These are phyloP conservation scores for Geopemphigus sp. DNA, from an alignment of 1,140 invertebrate genomes.

Conservation along the genomic window DNA sequence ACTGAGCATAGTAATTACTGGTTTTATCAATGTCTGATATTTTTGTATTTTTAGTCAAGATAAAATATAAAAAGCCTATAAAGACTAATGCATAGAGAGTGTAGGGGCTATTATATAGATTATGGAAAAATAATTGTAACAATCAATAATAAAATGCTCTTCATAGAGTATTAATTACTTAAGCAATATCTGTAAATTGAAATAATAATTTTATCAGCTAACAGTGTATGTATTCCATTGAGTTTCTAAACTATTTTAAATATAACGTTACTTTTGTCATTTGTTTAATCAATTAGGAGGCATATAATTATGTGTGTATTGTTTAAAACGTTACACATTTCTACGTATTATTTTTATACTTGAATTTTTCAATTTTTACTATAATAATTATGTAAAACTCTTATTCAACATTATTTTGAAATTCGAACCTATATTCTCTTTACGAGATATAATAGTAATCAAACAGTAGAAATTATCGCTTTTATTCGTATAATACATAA, in stretches of 20 bases:
- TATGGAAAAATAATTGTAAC: constrained; percentile 11
- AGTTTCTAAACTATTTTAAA: neutral
- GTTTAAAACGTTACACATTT: neutral
- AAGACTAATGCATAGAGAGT: too few relatives aligned
- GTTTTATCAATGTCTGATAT: constrained; percentile 9
- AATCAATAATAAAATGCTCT: constrained; percentile 20
- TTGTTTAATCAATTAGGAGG: neutral
- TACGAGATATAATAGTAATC: neutral
- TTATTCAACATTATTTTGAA: neutral
- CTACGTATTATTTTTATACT: neutral
- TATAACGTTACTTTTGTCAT: neutral
- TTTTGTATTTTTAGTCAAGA: neutral
- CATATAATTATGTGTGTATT: neutral
- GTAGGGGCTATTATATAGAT: neutral
- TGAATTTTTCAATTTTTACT: too few relatives aligned
- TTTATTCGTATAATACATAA: neutral
- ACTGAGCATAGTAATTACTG: neutral
- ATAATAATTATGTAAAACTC: neutral
- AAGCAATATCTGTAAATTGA: neutral
- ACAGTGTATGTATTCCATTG: neutral
- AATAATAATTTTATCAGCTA: neutral
- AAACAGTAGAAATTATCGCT: too few relatives aligned
- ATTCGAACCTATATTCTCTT: neutral
- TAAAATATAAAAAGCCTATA: constrained; percentile 1
- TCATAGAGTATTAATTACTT: neutral